Evolutionary conservation across 2,797 vertebrate species (phyloP), one percentile per base, ranked within the genome.

Genomic region (Anguilla pacifica): DNA sequence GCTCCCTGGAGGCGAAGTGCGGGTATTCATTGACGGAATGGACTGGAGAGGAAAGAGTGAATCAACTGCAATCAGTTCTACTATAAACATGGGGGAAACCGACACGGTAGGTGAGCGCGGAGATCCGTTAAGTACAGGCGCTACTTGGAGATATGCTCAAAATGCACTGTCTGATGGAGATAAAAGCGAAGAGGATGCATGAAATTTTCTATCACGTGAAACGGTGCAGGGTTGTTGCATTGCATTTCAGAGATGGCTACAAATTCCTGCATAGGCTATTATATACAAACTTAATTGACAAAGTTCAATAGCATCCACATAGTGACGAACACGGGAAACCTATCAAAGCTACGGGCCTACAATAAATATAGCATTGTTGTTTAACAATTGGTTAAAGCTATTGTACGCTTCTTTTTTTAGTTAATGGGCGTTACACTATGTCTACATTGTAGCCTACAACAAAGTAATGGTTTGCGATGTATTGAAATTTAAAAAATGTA

Each of bases 1-100:
- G 93, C 95, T 99, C 95, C 96, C 98, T 89, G 98, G 97, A 95
- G 97, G 97, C 94, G 98, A 99, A 94, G 97, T 98, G 96, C 98
- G 98, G 94, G 97, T 97, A 90, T 97, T 99, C 95, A 97, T 98
- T 96, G 98, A 99, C 92, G 98, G 98, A 93, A 98, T 99, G 97
- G 98, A 99, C 95, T 97, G 97, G 91, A 96, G 98, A 95, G 96
- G 94, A 91, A 99, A 99, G 95, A 97, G 95, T 94, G 98, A 99
- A 94, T 97, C 97, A 88, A 96, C 97, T 72, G 97, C 97, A 93
- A 98, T 99, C 97, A 99, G 98, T 95, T 99, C 98, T 87, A 97
- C 97, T 92, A 99, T 99, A 95, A 98, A 99, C 94, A 98, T 98
- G 96, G 98, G 97, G 91, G 98, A 99, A 89, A 97, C 97, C 28